Evolutionary conservation across 2,888 invertebrate species (phyloP), one percentile per base, ranked within the genome.

Genomic region (Ochropacha duplaris): DNA sequence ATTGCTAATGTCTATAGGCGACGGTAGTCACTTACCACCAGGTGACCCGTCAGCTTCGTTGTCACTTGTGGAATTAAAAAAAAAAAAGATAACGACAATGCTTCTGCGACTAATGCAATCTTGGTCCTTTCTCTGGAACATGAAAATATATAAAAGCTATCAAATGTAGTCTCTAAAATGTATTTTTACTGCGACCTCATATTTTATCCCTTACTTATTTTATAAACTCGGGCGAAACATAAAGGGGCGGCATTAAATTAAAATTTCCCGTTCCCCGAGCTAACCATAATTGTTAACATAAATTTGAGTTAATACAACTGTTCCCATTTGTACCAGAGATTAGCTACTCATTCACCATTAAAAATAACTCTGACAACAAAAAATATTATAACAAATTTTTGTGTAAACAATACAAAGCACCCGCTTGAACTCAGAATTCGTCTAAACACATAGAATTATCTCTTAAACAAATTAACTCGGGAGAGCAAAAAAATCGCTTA

Each of bases 381-480:
- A 64, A 67, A 64, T 58, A 66, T 68, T 65, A 71, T 71, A 78
- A 74, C 72, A 69, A 66, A 69, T 74, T 78, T 72, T 71, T 68
- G 63, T 68, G 68, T 61, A 71, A 78, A 75, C 74, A 78, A 71
- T 76, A 64, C 63, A 65, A 68, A 74, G 72, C 6, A 31, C 52
- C 16, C 34, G 34, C 12, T 52, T 52, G 22, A 77, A 79, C 77
- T 74, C 60, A 70, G 63, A 76, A 76, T 78, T 74, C 70, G 69
- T 79, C 78, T 79, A 75, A 84, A 83, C 79, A 80, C 79, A 78
- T 80, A 74, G 72, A 76, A 81, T n/a, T n/a, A n/a, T 81, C 76
- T 75, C 74, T 78, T 81, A 78, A 81, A 84, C 78, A 83, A 84
- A 84, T 84, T 84, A 84, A 83, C 80, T 44, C 72, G 58, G 36